Evolutionary conservation across 2,888 invertebrate genomes (phyloP).

Genomic region (Acronicta alni): DNA sequence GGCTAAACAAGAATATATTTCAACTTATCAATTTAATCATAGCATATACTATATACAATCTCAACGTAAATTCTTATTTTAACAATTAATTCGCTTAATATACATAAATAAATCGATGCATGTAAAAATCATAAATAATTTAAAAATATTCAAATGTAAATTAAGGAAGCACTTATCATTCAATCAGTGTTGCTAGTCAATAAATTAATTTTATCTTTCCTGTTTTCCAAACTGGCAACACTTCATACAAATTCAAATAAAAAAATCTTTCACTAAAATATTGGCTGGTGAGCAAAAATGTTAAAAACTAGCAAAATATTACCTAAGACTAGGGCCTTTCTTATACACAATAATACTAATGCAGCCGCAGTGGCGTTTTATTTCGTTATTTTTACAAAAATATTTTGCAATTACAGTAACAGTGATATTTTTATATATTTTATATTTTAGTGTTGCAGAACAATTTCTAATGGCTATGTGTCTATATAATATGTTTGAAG

Average conservation of each 20-base stretch:
- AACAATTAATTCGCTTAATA: constrained; percentile 56
- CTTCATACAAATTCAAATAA: constrained; percentile 44
- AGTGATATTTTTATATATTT: constrained; percentile 62
- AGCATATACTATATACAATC: constrained; percentile 60
- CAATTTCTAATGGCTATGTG: constrained; percentile 47
- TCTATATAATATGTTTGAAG: too few relatives aligned
- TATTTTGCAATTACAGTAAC: constrained; percentile 71
- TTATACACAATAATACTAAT: constrained; percentile 78
- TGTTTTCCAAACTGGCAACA: constrained; percentile 48
- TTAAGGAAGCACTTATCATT: constrained; percentile 66
- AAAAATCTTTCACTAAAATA: constrained; percentile 55
- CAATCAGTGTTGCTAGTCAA: constrained; percentile 54
- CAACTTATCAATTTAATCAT: constrained; percentile 53
- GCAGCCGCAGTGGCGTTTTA: constrained; percentile 54
- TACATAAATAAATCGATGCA: constrained; percentile 62
- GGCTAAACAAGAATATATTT: constrained; percentile 37
- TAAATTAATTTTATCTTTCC: constrained; percentile 32
- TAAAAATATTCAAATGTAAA: constrained; percentile 57
- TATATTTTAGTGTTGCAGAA: constrained; percentile 47
- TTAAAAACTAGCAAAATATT: constrained; percentile 76
- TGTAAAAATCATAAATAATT: constrained; percentile 55
- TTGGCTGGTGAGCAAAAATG: constrained; percentile 80
- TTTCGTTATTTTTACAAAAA: constrained; percentile 72
- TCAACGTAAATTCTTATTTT: constrained; percentile 57
- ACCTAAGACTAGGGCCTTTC: constrained; percentile 84